A percentile compares a stretch with the other conserved stretches of the same genome.
Conservation (phyloP, 2,797 vertebrate genomes). For the Halcyon leucocephala region DNA sequence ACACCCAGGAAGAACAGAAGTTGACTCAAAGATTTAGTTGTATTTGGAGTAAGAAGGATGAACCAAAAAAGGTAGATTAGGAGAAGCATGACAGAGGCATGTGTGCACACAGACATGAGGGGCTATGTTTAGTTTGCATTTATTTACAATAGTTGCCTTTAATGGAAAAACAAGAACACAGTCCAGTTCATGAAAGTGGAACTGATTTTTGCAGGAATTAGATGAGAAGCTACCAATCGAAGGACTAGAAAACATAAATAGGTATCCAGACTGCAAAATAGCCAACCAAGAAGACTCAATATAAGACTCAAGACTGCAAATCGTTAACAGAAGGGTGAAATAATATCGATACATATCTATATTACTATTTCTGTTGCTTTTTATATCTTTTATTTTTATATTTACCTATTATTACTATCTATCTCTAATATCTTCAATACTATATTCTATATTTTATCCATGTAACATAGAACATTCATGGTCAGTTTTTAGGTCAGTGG, state of each 20-base stretch:
- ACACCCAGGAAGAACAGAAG: not conserved
- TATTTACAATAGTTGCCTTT: not conserved
- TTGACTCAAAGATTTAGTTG: not conserved
- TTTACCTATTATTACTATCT: not conserved
- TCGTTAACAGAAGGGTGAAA: not conserved
- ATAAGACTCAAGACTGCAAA: not conserved
- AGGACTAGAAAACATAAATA: not conserved
- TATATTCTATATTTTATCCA: not conserved
- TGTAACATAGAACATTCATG: not conserved
- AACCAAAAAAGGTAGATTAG: not conserved
- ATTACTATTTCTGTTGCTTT: too few species aligned
- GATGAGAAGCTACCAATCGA: slow-evolving; percentile 44
- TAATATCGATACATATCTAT: not conserved
- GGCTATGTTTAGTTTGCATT: not conserved
- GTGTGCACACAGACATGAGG: not conserved
- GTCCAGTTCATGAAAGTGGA: not conserved
- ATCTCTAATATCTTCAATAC: not conserved
- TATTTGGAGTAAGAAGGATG: not conserved
- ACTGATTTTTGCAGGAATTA: slow-evolving; percentile 56
- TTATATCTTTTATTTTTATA: too few species aligned
- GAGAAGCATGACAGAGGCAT: not conserved
- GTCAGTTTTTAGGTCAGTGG: not conserved
- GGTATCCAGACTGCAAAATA: not conserved
- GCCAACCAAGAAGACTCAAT: slow-evolving; percentile 28
- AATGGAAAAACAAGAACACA: slow-evolving; percentile 39